Conservation (phyloP, 2,888 invertebrate genomes). For the Corbicula japonica region DNA sequence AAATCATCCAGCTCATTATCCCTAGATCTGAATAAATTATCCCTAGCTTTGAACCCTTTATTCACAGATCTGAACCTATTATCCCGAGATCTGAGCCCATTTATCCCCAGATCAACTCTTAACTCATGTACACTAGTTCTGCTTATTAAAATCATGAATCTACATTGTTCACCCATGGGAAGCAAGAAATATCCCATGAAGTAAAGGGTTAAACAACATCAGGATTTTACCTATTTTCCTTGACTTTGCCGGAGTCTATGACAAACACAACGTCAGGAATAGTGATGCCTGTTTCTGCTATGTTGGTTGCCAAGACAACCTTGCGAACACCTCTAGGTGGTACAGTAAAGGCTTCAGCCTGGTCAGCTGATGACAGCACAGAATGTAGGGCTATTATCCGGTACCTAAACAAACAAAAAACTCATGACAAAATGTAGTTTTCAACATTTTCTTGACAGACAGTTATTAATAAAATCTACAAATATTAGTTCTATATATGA, state of each 20-base stretch:
- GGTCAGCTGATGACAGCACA: slow-evolving; percentile 83
- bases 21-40: no score
- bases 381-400: slow-evolving; percentile 84
- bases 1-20: no score
- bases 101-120: no score
- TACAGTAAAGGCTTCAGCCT: slow-evolving; percentile 79
- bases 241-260: slow-evolving; percentile 84
- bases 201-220: background rate
- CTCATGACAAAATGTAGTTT: no score
- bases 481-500: background rate
- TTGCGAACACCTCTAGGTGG: slow-evolving; percentile 82
- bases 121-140: no score
- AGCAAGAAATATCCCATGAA: no score
- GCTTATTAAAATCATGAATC: no score
- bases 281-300: slow-evolving; percentile 86
- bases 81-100: no score
- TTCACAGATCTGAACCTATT: no score
- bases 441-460: no score
- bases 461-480: background rate
- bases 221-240: slow-evolving; percentile 81
- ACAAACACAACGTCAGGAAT: slow-evolving; percentile 86
- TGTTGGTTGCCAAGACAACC: slow-evolving; percentile 85
- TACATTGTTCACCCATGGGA: no score
- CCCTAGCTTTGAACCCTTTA: no score
- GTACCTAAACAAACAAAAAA: slow-evolving; percentile 74